Percentiles rank a stretch among this genome's conserved stretches.
Evolutionary conservation across 2,888 invertebrate genomes (phyloP).

Genomic region (Drosophila anomalipes): DNA sequence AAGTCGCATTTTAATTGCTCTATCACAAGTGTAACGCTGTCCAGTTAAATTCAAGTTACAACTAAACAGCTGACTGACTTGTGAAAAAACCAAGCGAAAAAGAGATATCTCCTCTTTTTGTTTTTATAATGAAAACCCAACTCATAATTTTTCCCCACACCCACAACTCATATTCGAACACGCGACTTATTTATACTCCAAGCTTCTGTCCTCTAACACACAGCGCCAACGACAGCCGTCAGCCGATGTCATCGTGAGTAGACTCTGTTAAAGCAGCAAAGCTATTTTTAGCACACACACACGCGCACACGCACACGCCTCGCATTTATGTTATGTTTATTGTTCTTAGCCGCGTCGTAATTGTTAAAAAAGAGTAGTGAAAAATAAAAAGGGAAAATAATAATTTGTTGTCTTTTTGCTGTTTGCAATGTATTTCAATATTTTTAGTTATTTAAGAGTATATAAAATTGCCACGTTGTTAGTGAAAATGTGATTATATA

Average conservation of each 20-base stretch:
- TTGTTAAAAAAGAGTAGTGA: constrained; percentile 14
- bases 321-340: constrained; percentile 9
- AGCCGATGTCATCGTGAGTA: constrained; percentile 6
- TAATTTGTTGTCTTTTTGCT: neutral
- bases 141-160: too few species aligned
- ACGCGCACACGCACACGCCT: constrained; percentile 12
- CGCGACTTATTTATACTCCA: neutral
- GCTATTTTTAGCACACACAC: constrained; percentile 52
- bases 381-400: constrained; percentile 6
- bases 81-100: constrained; percentile 60
- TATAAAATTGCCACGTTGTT: constrained; percentile 32
- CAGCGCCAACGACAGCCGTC: constrained; percentile 44
- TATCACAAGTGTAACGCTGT: constrained; percentile 84
- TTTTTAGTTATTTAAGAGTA: constrained; percentile 12
- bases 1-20: constrained; percentile 66
- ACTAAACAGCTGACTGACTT: constrained; percentile 83
- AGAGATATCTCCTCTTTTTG: neutral
- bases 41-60: constrained; percentile 58
- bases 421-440: neutral
- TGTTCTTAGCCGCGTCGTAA: constrained; percentile 25
- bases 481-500: neutral
- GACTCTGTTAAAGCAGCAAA: constrained; percentile 20
- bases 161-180: constrained; percentile 38
- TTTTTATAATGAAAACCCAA: neutral
- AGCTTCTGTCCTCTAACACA: constrained; percentile 36